Evolutionary conservation across 2,113 vertebrate genomes (phyloP).

Genomic region (Ptychochromis oligacanthus): DNA sequence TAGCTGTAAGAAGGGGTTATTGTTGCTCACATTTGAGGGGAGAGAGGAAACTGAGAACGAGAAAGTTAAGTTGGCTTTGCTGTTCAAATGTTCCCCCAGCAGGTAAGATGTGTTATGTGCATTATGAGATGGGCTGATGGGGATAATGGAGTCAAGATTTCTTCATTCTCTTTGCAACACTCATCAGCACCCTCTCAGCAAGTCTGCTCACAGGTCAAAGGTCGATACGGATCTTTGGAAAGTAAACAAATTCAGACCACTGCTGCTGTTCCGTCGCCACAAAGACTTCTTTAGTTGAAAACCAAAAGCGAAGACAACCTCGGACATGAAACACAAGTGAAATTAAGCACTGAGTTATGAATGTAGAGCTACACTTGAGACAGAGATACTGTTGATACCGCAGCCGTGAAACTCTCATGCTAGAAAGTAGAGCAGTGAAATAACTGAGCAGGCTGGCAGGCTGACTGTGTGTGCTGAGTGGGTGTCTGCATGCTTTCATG

Average conservation of each 20-base stretch:
- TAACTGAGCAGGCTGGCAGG: constrained; percentile 31
- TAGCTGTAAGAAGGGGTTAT: not conserved
- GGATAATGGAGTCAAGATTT: not conserved
- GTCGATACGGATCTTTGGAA: constrained; percentile 37
- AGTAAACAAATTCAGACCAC: constrained; percentile 32
- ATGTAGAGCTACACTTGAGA: not conserved
- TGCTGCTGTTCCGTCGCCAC: not conserved
- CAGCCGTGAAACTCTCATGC: not conserved
- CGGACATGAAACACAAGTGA: not conserved
- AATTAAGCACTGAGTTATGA: not conserved
- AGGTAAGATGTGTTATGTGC: not conserved
- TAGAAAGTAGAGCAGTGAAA: constrained; percentile 39
- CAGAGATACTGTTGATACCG: not conserved
- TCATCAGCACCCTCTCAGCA: constrained; percentile 35
- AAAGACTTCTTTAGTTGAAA: not conserved
- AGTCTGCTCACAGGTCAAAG: constrained; percentile 47
- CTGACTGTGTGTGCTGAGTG: constrained; percentile 29
- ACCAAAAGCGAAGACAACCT: not conserved
- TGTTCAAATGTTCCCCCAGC: not conserved
- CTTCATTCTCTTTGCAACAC: constrained; percentile 1
- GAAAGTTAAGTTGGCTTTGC: not conserved
- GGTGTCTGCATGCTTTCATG: constrained; percentile 45
- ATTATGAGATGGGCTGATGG: not conserved
- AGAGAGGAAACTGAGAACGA: not conserved
- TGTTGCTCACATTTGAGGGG: not conserved